phyloP scores from a whole-genome alignment of 2,888 invertebrate genomes.

The Acrobasis consociella region DNA sequence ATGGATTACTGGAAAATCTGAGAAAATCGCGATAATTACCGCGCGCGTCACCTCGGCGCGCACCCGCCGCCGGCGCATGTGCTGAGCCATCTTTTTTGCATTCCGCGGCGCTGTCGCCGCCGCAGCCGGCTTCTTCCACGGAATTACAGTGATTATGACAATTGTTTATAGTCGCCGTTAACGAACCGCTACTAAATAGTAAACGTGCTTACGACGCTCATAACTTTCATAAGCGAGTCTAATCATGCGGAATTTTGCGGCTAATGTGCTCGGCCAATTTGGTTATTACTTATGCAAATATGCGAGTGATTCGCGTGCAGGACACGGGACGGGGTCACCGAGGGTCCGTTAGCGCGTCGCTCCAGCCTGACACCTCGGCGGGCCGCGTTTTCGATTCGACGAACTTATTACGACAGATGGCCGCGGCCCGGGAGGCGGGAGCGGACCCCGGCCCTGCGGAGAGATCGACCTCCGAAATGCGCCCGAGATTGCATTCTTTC shows the following conservation, averaged over 20 bases:
- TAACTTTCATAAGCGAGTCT: conserved; percentile 21
- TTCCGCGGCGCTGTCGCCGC: conserved; percentile 52
- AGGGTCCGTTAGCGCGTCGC: conserved; percentile 67
- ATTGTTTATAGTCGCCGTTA: conserved; percentile 55
- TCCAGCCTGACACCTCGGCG: conserved; percentile 63
- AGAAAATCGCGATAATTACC: conserved; percentile 71
- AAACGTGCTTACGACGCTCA: conserved; percentile 32
- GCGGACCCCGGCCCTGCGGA: conserved; percentile 75
- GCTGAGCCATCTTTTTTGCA: conserved; percentile 62
- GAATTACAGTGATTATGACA: conserved; percentile 55
- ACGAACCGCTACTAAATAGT: conserved; percentile 38
- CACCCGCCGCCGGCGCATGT: conserved; percentile 49
- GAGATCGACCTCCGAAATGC: conserved; percentile 83
- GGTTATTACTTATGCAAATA: conserved; percentile 31
- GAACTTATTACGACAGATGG: conserved; percentile 82
- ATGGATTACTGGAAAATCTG: conserved; percentile 78
- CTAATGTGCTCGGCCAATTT: conserved; percentile 8
- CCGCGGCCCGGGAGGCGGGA: conserved; percentile 74
- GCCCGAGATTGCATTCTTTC: conserved; percentile 84
- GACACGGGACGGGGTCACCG: conserved; percentile 61
- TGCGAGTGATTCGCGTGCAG: conserved; percentile 67
- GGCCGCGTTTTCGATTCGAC: conserved; percentile 79
- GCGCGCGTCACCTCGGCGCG: conserved; percentile 52
- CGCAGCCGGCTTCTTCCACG: conserved; percentile 48
- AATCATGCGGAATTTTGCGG: conserved; percentile 16